Conservation (phyloP, 2,888 invertebrate species). For the Pyrocoelia pectoralis region DNA sequence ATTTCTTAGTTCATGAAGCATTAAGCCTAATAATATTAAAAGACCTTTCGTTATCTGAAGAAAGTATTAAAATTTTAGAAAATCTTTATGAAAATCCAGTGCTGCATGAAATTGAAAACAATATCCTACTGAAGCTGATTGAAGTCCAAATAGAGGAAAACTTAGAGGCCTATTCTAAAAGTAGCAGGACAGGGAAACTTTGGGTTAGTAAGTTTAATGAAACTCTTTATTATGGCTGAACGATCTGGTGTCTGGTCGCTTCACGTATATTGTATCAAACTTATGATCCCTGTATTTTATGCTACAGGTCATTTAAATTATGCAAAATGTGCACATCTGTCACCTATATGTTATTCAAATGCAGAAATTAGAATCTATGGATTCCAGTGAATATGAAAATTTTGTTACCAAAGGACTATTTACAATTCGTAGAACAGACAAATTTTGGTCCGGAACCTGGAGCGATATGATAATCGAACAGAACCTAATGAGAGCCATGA, state of each 20-base stretch:
- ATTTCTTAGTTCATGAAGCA: neutral
- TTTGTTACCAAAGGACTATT: constrained; percentile 11
- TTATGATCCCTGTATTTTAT: constrained; percentile 13
- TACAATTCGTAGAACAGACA: constrained; percentile 3
- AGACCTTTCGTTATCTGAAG: neutral
- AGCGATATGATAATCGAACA: constrained; percentile 19
- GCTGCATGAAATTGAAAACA: neutral
- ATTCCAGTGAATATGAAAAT: constrained; percentile 6
- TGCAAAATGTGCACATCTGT: too few species aligned
- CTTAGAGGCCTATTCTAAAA: neutral
- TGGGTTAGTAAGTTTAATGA: constrained; percentile 6
- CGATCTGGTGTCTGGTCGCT: constrained; percentile 9
- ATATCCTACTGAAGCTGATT: neutral
- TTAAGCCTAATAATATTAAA: neutral
- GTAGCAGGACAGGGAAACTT: neutral
- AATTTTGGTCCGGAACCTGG: constrained; percentile 18
- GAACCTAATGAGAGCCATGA: constrained; percentile 9
- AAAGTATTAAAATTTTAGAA: neutral
- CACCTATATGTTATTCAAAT: constrained; percentile 12
- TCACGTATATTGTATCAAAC: constrained; percentile 5
- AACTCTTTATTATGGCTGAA: neutral
- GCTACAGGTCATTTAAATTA: neutral
- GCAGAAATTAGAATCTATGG: constrained; percentile 1
- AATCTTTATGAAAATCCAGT: neutral
- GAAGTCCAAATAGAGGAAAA: neutral